A percentile compares a stretch with the other conserved stretches of the same genome.
phyloP scores from a whole-genome alignment of 2,113 vertebrate species.

The Callospermophilus lateralis region DNA sequence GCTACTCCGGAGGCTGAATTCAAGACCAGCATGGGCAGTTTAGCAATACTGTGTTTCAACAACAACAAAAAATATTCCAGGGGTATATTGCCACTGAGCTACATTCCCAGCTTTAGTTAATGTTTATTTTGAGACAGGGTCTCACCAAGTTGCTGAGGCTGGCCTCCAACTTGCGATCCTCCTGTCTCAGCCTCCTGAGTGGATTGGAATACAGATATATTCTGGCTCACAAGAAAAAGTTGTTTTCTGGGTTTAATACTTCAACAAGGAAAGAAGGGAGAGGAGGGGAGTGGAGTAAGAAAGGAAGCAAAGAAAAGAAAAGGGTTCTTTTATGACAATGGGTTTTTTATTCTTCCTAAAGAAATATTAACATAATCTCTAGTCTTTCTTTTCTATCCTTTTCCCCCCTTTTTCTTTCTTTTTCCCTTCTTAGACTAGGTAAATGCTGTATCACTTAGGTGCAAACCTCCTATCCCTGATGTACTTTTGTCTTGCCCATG shows the following conservation, averaged over 20 bases:
- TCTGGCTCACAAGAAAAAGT: too few species aligned
- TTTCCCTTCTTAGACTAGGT: neutral
- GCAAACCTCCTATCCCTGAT: neutral
- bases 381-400: neutral
- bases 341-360: slow-evolving; percentile 34
- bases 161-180: too few species aligned
- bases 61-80: neutral
- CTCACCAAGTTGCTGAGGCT: too few species aligned
- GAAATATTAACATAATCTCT: slow-evolving; percentile 21
- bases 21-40: neutral
- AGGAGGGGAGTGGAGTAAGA: too few species aligned
- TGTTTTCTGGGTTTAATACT: neutral
- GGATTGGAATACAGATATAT: too few species aligned
- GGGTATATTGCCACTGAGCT: too few species aligned
- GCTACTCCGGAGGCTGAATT: neutral
- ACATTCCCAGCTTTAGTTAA: too few species aligned
- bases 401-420: neutral
- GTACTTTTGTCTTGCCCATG: neutral
- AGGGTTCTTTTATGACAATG: neutral
- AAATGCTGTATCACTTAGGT: neutral
- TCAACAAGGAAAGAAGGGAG: neutral
- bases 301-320: neutral
- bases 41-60: neutral
- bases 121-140: too few species aligned
- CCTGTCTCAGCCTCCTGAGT: too few species aligned